These are phyloP conservation scores for Puntigrus tetrazona DNA, from an alignment of 2,113 vertebrate species.

Conservation along the genomic window DNA sequence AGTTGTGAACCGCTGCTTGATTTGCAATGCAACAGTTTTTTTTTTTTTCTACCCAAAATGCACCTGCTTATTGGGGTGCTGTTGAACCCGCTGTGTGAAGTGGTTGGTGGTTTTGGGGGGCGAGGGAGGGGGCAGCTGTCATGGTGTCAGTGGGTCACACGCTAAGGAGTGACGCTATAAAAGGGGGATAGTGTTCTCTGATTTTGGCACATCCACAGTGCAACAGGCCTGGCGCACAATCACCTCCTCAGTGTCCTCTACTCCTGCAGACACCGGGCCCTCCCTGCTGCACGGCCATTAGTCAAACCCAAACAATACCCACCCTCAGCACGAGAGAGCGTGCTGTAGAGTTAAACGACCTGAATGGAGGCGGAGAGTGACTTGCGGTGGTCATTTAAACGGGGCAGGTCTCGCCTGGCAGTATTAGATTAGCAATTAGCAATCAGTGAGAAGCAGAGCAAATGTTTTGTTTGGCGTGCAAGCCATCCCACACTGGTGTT, in stretches of 20 bases:
- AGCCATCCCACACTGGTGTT: background rate
- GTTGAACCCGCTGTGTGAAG: background rate
- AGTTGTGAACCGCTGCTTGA: background rate
- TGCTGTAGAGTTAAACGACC: constrained; percentile 14
- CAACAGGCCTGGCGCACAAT: constrained; percentile 40
- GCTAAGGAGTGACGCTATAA: constrained; percentile 25
- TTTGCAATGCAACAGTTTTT: background rate
- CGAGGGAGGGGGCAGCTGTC: constrained; percentile 7
- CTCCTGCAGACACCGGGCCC: constrained; percentile 31
- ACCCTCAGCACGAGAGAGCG: constrained; percentile 20
- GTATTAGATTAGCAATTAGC: constrained; percentile 6
- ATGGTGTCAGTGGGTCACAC: constrained; percentile 38
- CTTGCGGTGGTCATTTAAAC: background rate
- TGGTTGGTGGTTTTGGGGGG: constrained; percentile 15
- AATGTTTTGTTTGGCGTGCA: background rate
- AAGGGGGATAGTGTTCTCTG: constrained; percentile 35
- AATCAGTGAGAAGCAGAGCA: background rate
- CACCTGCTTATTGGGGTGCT: constrained; percentile 5
- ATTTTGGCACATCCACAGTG: constrained; percentile 34
- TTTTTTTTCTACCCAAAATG: background rate
- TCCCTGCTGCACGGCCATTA: constrained; percentile 19
- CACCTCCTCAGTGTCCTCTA: constrained; percentile 31
- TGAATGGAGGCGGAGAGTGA: constrained; percentile 15
- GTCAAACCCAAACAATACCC: constrained; percentile 34
- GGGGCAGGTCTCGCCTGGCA: background rate